phyloP scores from a whole-genome alignment of 2,888 invertebrate genomes.

The Aphodius granarius region DNA sequence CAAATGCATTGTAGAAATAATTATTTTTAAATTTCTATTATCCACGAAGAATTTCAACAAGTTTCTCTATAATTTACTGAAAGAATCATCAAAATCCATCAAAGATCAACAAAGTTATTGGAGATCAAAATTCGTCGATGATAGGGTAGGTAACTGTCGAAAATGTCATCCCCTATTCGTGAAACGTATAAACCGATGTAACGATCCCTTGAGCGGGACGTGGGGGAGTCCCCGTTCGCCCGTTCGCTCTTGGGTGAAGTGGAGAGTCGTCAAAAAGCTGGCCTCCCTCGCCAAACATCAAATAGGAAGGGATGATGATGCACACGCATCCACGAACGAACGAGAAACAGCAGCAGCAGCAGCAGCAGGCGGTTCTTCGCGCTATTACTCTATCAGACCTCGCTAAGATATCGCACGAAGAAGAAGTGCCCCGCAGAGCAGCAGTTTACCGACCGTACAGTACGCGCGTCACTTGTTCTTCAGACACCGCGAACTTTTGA shows the following conservation, averaged over 20 bases:
- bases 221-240: slow-evolving; percentile 1
- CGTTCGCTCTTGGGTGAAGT: neutral
- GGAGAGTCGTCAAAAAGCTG: neutral
- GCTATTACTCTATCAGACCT: slow-evolving; percentile 22
- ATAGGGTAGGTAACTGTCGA: too few species aligned
- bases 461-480: neutral
- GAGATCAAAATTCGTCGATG: too few species aligned
- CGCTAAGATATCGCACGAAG: slow-evolving; percentile 24
- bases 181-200: neutral
- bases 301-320: slow-evolving; percentile 26
- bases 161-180: neutral
- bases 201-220: neutral
- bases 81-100: too few species aligned
- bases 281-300: slow-evolving; percentile 14
- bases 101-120: too few species aligned
- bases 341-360: slow-evolving; percentile 10
- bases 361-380: slow-evolving; percentile 21
- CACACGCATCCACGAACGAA: slow-evolving; percentile 10
- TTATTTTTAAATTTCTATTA: too few species aligned
- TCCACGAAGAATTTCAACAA: too few species aligned
- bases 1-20: too few species aligned
- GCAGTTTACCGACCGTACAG: neutral
- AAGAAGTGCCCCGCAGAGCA: slow-evolving; percentile 6
- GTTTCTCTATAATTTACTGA: too few species aligned
- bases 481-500: neutral